Evolutionary conservation across 2,888 invertebrate species (phyloP).

Genomic region (Hecatera dysodea): DNA sequence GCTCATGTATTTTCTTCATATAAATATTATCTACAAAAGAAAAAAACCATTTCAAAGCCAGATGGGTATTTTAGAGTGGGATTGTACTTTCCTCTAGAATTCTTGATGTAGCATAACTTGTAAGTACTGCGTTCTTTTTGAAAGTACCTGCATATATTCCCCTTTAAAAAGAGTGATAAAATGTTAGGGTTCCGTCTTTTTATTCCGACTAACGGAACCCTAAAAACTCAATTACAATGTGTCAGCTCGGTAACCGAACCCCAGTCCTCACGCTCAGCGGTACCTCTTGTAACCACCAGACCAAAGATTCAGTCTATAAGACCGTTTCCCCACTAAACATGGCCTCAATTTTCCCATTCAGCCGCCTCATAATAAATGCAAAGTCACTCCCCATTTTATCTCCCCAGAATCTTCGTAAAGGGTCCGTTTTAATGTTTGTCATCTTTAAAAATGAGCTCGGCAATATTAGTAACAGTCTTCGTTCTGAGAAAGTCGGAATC

Average conservation of each 20-base stretch:
- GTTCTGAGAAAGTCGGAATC: background rate
- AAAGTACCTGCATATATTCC: no score
- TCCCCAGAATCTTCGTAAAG: slow-evolving; percentile 7
- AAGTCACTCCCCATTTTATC: slow-evolving; percentile 14
- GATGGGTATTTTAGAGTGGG: no score
- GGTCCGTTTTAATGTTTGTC: slow-evolving; percentile 23
- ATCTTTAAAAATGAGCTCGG: background rate
- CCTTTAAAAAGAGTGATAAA: no score
- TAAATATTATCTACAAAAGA: no score
- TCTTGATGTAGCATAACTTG: no score
- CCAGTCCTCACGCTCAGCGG: background rate
- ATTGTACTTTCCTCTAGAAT: no score
- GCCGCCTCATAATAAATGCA: slow-evolving; percentile 17
- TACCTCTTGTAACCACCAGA: background rate
- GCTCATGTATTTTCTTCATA: no score
- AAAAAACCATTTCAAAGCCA: no score
- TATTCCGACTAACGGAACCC: background rate
- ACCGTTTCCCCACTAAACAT: background rate
- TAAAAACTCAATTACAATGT: background rate
- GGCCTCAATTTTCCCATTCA: slow-evolving; percentile 5
- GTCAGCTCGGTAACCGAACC: background rate
- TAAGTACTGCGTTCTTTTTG: no score
- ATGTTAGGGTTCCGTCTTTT: no score
- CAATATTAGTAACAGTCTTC: background rate
- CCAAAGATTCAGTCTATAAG: background rate